Base-by-base conservation (phyloP, 2,888 invertebrate genomes). In the Serrognathus titanus region DNA sequence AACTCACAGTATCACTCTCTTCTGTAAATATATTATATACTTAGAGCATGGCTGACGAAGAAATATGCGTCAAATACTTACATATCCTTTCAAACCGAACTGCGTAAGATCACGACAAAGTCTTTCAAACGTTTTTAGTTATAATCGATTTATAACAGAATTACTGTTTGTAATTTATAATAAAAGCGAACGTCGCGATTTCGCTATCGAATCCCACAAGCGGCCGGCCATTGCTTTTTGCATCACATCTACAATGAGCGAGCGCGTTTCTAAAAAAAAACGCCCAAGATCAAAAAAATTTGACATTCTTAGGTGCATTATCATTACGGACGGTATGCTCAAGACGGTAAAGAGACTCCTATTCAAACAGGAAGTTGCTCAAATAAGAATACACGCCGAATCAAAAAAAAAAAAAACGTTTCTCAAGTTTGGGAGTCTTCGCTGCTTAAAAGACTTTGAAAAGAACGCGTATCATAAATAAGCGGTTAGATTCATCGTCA, bases 301-400 rank as follows among this genome's bases (percentile, higher is more conserved):
- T 43, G 13, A 16, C 11, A 11, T 43, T 43, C 20, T 13, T 43
- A 43, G 43, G 13, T 43, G 11, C 13, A 43, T 43, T 43, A 31
- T 31, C 24, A 31, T 31, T 31, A 31, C 6, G 24, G 24, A 31
- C 24, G 24, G 24, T 31, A 5, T 62, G 61, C 61, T 62, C 59
- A 57, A 55, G 51, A 60, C 51, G 55, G 58, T 55, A 58, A 56
- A 57, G 59, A 61, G 63, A 60, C 68, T 63, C 63, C 60, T 64
- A 66, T 61, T 54, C 61, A 62, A 52, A 61, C 69, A 67, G 72
- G 73, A 73, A 72, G 72, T 72, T 72, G 73, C 72, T 72, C 71
- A 72, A 72, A 64, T 64, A 68, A 62, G 63, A 58, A 53, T 46
- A 51, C 53, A 57, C 61, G 63, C 63, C 61, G 61, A 63, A 59